Evolutionary conservation across 2,113 vertebrate species (phyloP), one percentile per base, ranked within the genome.

Genomic region (Amblyopsis rosae): DNA sequence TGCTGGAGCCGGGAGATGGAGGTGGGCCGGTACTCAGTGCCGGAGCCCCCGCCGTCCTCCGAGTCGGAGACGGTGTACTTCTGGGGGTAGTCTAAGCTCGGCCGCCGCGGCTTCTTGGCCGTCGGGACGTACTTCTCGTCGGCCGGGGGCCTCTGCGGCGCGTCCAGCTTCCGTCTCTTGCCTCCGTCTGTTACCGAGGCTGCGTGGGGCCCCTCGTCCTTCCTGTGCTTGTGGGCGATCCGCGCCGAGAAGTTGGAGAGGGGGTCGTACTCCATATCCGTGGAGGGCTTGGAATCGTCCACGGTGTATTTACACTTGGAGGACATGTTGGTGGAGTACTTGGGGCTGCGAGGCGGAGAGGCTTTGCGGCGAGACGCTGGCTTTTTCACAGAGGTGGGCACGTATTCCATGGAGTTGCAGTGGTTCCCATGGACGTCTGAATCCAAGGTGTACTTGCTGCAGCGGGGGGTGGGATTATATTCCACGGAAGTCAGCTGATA

Each of bases 221-320:
- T 90, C 77, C 94, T 95, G 45, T 56, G 80, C 65, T 96, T 96
- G 73, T 69, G 81, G 46, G 94, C 70, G 0, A 94, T 95, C 63
- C 95, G 92, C 33, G 98, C 95, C 0, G 95, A 94, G 69, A 95
- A 99, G 88, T 99, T 99, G 7, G 95, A 96, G 13, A 99, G 92
- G 0, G 98, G 98, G 68, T 99, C 98, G 0, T 99, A 99, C 65
- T 99, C 98, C 89, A 99, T 88, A 80, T 99, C 96, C 0, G 96
- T 98, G 11, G 92, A 91, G 0, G 98, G 98, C 76, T 86, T 96
- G 0, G 93, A 96, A 79, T 93, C 93, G 70, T 99, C 97, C 13
- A 99, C 77, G 3, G 95, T 96, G 0, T 99, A 99, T 81, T 99
- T 99, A 72, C 88, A 86, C 59, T 93, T 96, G 16, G 86, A 69